Base-by-base conservation (phyloP, 2,888 invertebrate genomes). In the Andricus curvator region DNA sequence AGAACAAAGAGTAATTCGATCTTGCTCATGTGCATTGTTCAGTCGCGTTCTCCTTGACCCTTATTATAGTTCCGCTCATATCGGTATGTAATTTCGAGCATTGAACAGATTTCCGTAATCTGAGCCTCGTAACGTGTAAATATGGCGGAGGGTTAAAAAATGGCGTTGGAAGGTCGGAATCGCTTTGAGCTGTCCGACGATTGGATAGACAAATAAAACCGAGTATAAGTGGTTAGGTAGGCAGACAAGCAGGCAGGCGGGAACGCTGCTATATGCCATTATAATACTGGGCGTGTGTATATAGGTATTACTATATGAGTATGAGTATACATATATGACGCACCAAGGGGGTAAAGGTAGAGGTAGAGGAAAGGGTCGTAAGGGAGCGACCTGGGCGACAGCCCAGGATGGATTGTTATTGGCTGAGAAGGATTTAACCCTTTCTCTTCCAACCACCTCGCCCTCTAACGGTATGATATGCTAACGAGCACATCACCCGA, bases 131-230 rank as follows among this genome's bases (percentile, higher is more conserved):
- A 81, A 80, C 81, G 83, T 81, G 85, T 80, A 78, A 84, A 84
- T 70, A 84, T 82, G 85, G 84, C 81, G 82, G 81, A 64, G 83
- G 64, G 60, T 81, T 81, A 85, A 86, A 86, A 90, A 89, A 90
- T 89, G 90, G 90, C 89, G 90, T 84, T 83, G 83, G 80, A 80
- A 78, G 84, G 84, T 84, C 85, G 86, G 86, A 85, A 83, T 82
- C 83, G 88, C 91, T 91, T 91, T 90, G 90, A 90, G 89, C 90
- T 89, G 90, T 90, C 90, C 88, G 86, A 88, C 89, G 84, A 89
- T 90, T 90, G 91, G 90, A 90, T 86, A 85, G 88, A 89, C 90
- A 89, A 90, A 91, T 90, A 87, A 91, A 74, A 90, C 88, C 89
- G 83, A 81, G 81, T 77, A 64, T 83, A 86, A 87, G 87, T 86